Evolutionary conservation across 2,113 vertebrate genomes (phyloP).

Genomic region (Halcyon malimbica): DNA sequence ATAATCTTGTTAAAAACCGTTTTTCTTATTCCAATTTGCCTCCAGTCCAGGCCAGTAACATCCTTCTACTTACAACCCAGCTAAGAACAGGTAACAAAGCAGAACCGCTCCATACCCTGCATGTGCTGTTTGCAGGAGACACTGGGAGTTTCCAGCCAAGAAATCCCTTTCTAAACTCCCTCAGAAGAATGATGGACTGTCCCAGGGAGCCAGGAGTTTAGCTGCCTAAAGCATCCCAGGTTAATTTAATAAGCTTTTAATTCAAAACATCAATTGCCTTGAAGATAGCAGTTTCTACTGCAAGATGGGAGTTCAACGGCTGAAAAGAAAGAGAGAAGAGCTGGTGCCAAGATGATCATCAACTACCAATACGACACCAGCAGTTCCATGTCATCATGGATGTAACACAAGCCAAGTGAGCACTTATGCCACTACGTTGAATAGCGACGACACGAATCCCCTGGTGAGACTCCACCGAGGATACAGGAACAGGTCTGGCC

Average conservation of each 20-base stretch:
- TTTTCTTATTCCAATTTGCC: background rate
- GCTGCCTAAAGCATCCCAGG: background rate
- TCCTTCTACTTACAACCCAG: background rate
- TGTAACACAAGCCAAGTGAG: background rate
- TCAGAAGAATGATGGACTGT: background rate
- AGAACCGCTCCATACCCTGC: background rate
- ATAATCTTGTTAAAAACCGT: background rate
- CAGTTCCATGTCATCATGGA: background rate
- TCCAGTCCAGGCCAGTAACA: background rate
- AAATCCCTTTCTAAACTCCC: background rate
- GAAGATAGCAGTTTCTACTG: background rate
- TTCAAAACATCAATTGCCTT: background rate
- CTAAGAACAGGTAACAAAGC: background rate
- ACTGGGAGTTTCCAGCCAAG: background rate
- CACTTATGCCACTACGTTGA: background rate
- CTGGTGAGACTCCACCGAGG: background rate
- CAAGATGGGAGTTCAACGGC: background rate
- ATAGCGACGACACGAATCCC: background rate
- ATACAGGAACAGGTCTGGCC: background rate
- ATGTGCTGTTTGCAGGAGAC: background rate
- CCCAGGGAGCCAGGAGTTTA: background rate
- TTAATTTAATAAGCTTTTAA: background rate
- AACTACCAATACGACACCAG: rapidly evolving
- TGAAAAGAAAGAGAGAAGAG: background rate
- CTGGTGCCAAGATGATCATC: background rate